Evolutionary conservation across 2,888 invertebrate genomes (phyloP), one percentile per base, ranked within the genome.

Genomic region (Mimumesa dahlbomi): DNA sequence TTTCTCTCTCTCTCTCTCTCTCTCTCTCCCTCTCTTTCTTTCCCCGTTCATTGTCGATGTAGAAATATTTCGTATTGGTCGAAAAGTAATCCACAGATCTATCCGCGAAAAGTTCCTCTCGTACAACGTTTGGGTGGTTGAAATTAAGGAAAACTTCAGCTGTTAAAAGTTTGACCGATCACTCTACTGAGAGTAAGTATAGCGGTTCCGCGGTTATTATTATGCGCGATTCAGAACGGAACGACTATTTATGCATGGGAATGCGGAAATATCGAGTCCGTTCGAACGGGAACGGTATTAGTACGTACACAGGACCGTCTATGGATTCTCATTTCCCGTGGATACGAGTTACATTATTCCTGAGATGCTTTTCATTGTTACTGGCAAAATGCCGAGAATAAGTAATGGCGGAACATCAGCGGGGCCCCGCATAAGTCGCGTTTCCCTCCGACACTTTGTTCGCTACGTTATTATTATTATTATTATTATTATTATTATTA

Each of bases 331-430:
- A 70, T 80, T 80, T 79, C 71, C 61, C 68, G 56, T 56, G 59
- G 50, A 69, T 58, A 56, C 58, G 74, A 66, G 81, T 79, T 78
- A 72, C 79, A 75, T 81, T 82, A 84, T 79, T 77, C n/a, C 74
- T 62, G 74, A 71, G 64, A 69, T 71, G 79, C 73, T 82, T 84
- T 74, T 78, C 82, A 85, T 82, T 82, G 77, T 82, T 82, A 77
- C 78, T 84, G 84, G 84, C 85, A 82, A 77, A 79, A 71, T 74
- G 85, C 83, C 84, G 77, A 82, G 81, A 49, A 53, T 77, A 75
- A 76, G 68, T 82, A 82, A 84, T 70, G 77, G 66, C 58, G 53
- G 73, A 71, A 65, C 62, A 73, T 82, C 75, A 73, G 48, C 34
- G 61, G 46, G 21, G 45, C 59, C 65, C 66, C n/a, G n/a, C 49